Evolutionary conservation across 2,888 invertebrate genomes (phyloP).

Genomic region (Apodemia mormo): DNA sequence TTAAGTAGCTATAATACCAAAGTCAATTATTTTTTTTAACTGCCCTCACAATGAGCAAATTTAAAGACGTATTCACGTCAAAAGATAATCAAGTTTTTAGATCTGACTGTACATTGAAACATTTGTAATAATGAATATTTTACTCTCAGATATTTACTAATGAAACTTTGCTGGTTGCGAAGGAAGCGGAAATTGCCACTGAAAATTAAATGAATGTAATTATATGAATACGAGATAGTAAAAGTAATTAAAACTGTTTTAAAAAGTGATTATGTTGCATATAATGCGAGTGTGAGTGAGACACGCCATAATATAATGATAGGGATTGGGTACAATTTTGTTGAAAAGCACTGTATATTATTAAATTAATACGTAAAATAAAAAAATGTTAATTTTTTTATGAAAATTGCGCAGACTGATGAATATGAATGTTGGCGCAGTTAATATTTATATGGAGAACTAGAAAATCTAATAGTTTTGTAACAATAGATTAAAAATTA

Average conservation of each 20-base stretch:
- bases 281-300: constrained; percentile 6
- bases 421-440: no score
- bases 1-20: no score
- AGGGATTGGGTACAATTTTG: background rate
- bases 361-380: background rate
- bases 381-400: no score
- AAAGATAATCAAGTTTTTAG: background rate
- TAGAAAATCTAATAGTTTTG: no score
- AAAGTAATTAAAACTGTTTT: constrained; percentile 16
- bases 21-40: no score
- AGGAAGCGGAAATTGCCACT: background rate
- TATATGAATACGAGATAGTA: constrained; percentile 7
- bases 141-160: background rate
- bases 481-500: no score
- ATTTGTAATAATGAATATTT: background rate
- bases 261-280: constrained; percentile 8
- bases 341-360: background rate
- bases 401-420: no score
- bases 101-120: background rate
- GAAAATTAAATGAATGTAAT: constrained; percentile 1
- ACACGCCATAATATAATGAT: background rate
- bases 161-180: background rate
- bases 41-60: no score
- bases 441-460: no score
- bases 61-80: no score